Conservation (phyloP, 2,797 vertebrate species). For the Spinibarbus caldwelli region DNA sequence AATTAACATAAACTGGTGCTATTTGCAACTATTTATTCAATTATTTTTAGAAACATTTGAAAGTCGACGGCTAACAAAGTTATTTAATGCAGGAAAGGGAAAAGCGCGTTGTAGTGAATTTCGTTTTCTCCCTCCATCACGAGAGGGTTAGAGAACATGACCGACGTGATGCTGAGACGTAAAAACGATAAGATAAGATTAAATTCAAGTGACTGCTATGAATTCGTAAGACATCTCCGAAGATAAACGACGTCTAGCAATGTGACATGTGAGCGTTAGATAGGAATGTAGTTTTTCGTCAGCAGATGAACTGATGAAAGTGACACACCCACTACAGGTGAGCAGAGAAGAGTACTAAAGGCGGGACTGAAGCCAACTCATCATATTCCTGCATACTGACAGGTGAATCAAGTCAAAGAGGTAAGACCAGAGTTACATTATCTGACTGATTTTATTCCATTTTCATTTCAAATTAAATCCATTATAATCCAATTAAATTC, state of each 20-base stretch:
- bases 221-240: neutral
- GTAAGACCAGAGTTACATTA: neutral
- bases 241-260: neutral
- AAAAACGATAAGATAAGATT: neutral
- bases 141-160: neutral
- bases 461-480: no score
- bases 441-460: neutral
- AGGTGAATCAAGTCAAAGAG: neutral
- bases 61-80: neutral
- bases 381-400: neutral
- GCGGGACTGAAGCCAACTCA: neutral
- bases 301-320: neutral
- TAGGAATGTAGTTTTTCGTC: neutral
- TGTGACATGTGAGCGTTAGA: neutral
- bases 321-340: constrained; percentile 16
- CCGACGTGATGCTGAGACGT: neutral
- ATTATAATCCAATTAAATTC: neutral
- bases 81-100: neutral
- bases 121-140: neutral
- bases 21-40: neutral
- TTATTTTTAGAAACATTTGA: neutral
- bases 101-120: neutral
- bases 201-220: neutral
- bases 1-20: no score
- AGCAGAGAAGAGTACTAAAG: constrained; percentile 13